A percentile compares a stretch with the other conserved stretches of the same genome.
Evolutionary conservation across 2,888 invertebrate species (phyloP).

Genomic region (Acleris sparsana): DNA sequence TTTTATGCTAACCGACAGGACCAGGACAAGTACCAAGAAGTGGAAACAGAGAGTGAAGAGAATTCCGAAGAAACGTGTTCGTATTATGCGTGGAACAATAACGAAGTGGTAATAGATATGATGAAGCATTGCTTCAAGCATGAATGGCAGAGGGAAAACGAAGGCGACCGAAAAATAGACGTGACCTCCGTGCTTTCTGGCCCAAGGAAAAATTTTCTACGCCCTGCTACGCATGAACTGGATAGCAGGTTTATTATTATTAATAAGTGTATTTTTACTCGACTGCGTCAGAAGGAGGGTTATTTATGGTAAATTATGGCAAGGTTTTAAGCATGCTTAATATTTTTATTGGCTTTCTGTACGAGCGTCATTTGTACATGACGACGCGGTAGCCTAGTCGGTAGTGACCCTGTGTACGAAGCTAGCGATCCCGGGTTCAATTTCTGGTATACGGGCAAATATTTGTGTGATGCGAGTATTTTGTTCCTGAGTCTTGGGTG

Average conservation of each 20-base stretch:
- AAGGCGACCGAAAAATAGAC: slow-evolving; percentile 40
- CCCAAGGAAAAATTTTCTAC: slow-evolving; percentile 54
- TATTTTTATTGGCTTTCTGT: not conserved
- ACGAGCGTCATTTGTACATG: no score
- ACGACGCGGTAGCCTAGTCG: no score
- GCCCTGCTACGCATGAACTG: slow-evolving; percentile 61
- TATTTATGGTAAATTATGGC: not conserved
- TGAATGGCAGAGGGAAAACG: slow-evolving; percentile 54
- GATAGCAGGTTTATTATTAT: slow-evolving; percentile 57
- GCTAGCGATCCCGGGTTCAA: no score
- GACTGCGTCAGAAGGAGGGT: no score
- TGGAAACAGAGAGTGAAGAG: slow-evolving; percentile 37
- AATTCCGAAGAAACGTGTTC: slow-evolving; percentile 32
- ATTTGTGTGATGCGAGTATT: no score
- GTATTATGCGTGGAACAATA: slow-evolving; percentile 81
- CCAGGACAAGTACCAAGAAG: slow-evolving; percentile 21
- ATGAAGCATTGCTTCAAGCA: slow-evolving; percentile 79
- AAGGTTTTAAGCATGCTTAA: not conserved
- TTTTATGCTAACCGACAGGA: not conserved
- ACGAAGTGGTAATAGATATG: slow-evolving; percentile 64
- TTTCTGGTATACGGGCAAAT: no score
- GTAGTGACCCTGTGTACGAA: no score
- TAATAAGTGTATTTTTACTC: not conserved
- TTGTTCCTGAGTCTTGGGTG: no score
- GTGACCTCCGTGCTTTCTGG: slow-evolving; percentile 57